Conservation (phyloP, 2,888 invertebrate genomes). For the Aphodius sticticus region DNA sequence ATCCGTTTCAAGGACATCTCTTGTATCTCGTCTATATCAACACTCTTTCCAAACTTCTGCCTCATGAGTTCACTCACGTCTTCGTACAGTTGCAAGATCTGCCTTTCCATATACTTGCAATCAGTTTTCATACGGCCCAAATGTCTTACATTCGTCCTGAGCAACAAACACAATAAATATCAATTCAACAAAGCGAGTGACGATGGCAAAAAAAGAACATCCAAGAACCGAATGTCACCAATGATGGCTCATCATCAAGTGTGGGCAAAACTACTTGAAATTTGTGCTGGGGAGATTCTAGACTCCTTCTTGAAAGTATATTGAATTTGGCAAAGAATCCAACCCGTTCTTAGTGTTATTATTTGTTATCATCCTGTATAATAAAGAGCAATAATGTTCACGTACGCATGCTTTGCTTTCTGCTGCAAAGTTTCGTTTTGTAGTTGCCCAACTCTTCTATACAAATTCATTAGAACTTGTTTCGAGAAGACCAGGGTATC, state of each 20-base stretch:
- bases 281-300: not conserved
- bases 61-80: slow-evolving; percentile 63
- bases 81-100: slow-evolving; percentile 66
- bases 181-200: not conserved
- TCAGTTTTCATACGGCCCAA: slow-evolving; percentile 76
- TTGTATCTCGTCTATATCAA: slow-evolving; percentile 66
- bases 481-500: slow-evolving; percentile 72
- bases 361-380: too few species aligned
- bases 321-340: too few species aligned
- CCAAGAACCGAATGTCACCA: too few species aligned
- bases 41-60: slow-evolving; percentile 65
- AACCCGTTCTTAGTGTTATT: too few species aligned
- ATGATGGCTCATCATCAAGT: too few species aligned
- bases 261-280: not conserved
- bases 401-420: slow-evolving; percentile 68
- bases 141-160: slow-evolving; percentile 72
- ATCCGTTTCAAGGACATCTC: slow-evolving; percentile 65
- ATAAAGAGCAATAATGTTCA: slow-evolving; percentile 13
- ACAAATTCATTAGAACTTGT: slow-evolving; percentile 64
- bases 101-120: slow-evolving; percentile 70
- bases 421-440: slow-evolving; percentile 72
- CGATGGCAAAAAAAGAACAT: slow-evolving; percentile 12
- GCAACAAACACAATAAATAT: slow-evolving; percentile 26
- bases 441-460: slow-evolving; percentile 70
- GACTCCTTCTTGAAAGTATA: not conserved